Percentiles rank a stretch among this genome's conserved stretches.
Conservation (phyloP, 1,140 invertebrate species). For the Temnothorax nylanderi region DNA sequence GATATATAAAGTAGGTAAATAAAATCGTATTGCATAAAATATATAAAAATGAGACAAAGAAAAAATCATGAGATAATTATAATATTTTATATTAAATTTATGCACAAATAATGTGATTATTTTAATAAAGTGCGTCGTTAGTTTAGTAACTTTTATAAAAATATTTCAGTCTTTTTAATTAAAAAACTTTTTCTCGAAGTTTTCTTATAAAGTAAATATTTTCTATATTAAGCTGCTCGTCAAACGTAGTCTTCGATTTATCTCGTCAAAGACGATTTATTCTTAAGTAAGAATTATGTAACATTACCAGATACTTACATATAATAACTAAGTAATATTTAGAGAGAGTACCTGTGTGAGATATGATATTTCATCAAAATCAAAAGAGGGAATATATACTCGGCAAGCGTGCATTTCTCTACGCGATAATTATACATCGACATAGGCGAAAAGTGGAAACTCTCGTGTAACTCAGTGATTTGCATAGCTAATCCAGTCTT, state of each 20-base stretch:
- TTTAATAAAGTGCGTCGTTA: background rate
- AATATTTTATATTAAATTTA: background rate
- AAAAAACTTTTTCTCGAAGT: constrained; percentile 15
- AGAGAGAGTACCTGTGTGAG: background rate
- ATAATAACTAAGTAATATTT: background rate
- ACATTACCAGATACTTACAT: background rate
- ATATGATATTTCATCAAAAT: constrained; percentile 8
- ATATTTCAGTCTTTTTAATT: constrained; percentile 16
- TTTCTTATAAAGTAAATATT: background rate
- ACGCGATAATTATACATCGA: constrained; percentile 60
- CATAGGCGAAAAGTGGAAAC: constrained; percentile 17
- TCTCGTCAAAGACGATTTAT: background rate
- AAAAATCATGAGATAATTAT: background rate
- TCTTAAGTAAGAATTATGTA: background rate
- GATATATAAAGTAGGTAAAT: background rate
- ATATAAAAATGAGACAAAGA: background rate
- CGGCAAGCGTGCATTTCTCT: background rate
- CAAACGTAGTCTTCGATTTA: background rate
- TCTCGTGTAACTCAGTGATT: constrained; percentile 50
- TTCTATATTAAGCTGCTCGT: background rate
- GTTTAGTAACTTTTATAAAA: constrained; percentile 4
- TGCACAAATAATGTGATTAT: background rate
- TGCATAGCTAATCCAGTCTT: constrained; percentile 48
- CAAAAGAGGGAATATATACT: background rate
- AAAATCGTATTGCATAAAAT: background rate